Conservation (phyloP, 2,113 vertebrate genomes). For the Onychorhynchus coronatus region DNA sequence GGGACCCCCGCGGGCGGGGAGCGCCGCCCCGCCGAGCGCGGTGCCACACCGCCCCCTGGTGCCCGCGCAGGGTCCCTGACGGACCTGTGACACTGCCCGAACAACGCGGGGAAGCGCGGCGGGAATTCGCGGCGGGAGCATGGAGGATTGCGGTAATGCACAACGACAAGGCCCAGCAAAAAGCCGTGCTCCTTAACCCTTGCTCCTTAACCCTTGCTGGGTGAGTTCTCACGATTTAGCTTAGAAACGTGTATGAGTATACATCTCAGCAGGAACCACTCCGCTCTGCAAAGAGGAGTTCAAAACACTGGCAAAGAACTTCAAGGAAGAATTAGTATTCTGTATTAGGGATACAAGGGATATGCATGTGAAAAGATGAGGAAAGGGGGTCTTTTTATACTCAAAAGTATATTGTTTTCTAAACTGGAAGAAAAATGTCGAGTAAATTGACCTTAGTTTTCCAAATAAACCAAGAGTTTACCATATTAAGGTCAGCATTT, state of each 20-base stretch:
- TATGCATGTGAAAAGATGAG: background rate
- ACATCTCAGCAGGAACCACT: background rate
- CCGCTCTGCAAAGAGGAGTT: background rate
- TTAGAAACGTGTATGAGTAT: background rate
- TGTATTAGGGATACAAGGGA: background rate
- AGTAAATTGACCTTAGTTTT: background rate
- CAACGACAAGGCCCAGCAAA: too few species aligned
- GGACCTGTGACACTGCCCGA: rapidly evolving
- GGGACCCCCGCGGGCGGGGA: too few species aligned
- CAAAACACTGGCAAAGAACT: background rate
- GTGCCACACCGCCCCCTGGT: constrained; percentile 53
- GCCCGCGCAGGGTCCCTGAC: background rate
- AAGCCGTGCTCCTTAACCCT: background rate
- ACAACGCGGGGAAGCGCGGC: background rate
- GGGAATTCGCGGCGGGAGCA: background rate
- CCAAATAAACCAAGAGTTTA: background rate
- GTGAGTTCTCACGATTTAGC: rapidly evolving
- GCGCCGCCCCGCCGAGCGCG: background rate
- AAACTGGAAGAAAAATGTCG: background rate
- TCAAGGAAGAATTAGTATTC: background rate
- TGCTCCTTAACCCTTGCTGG: background rate
- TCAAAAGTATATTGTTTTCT: background rate
- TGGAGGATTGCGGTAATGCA: rapidly evolving
- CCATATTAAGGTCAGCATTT: background rate
- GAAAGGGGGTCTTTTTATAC: background rate